phyloP scores from a whole-genome alignment of 2,113 vertebrate species.

The Chrysemys picta region DNA sequence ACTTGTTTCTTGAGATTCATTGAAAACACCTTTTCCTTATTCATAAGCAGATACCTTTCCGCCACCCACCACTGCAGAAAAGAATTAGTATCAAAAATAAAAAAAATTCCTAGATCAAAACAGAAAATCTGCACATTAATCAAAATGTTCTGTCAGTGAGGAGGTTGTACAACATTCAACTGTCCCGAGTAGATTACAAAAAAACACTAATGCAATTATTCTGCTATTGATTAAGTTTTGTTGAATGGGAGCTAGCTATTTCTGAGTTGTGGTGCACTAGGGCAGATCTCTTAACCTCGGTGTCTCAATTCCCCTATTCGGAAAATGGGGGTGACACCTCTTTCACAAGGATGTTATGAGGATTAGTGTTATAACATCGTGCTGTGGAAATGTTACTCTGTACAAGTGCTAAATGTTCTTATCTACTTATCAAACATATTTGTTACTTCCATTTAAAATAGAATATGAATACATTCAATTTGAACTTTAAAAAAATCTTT shows the following conservation, averaged over 20 bases:
- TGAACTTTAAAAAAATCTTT: slow-evolving; percentile 3
- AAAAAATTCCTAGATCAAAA: neutral
- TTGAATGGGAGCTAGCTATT: slow-evolving; percentile 26
- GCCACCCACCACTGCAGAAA: neutral
- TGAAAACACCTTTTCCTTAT: neutral
- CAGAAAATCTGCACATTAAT: neutral
- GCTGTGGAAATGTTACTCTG: slow-evolving; percentile 10
- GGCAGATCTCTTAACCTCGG: neutral
- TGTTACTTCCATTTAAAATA: slow-evolving; percentile 41
- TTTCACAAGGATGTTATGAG: neutral
- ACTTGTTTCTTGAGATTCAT: neutral
- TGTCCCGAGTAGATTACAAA: neutral
- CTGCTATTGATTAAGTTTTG: neutral
- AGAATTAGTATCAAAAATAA: neutral
- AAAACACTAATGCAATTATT: neutral
- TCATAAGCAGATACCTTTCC: neutral
- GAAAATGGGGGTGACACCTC: neutral
- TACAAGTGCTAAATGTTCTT: neutral
- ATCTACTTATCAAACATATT: neutral
- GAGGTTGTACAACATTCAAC: neutral
- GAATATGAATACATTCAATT: neutral
- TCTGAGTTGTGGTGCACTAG: neutral
- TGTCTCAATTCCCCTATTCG: neutral
- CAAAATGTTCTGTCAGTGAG: neutral
- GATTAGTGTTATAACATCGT: slow-evolving; percentile 28